Percentiles rank a stretch among this genome's conserved stretches.
phyloP scores from a whole-genome alignment of 2,888 invertebrate species.

The Laothoe populi region DNA sequence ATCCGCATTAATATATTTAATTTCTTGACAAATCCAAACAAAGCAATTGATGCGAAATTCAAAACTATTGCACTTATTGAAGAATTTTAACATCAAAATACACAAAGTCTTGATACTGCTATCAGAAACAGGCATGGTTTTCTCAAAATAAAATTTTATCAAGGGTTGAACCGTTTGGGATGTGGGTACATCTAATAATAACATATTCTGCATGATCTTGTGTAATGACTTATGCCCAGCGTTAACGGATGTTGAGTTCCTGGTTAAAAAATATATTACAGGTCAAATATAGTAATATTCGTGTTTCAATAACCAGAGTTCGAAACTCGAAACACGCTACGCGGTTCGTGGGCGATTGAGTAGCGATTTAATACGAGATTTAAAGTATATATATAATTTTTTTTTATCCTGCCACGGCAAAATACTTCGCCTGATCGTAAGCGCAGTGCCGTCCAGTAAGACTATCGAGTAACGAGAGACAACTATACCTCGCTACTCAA shows the following conservation, averaged over 20 bases:
- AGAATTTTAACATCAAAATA: slow-evolving; percentile 60
- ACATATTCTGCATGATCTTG: slow-evolving; percentile 59
- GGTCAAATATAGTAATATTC: no score
- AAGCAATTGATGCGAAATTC: slow-evolving; percentile 59
- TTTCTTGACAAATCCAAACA: slow-evolving; percentile 60
- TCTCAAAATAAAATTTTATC: slow-evolving; percentile 70
- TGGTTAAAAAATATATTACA: slow-evolving; percentile 50
- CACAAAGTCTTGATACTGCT: slow-evolving; percentile 63
- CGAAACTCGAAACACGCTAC: no score
- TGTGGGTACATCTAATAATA: slow-evolving; percentile 55
- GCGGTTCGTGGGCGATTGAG: no score
- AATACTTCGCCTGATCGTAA: no score
- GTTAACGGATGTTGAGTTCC: slow-evolving; percentile 60
- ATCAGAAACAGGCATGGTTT: slow-evolving; percentile 68
- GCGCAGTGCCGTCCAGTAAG: no score
- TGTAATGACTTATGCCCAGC: slow-evolving; percentile 62
- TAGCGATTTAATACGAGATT: no score
- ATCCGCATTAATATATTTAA: slow-evolving; percentile 42
- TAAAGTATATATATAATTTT: no score
- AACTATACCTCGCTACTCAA: no score
- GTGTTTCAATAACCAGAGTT: no score
- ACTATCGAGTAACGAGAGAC: no score
- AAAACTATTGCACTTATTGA: slow-evolving; percentile 61
- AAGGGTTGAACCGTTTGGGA: slow-evolving; percentile 61
- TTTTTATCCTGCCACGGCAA: no score